These are phyloP conservation scores for Dysidea cf. avara DNA, from an alignment of 37 sponge, comb jelly and placozoan species.

Conservation along the genomic window DNA sequence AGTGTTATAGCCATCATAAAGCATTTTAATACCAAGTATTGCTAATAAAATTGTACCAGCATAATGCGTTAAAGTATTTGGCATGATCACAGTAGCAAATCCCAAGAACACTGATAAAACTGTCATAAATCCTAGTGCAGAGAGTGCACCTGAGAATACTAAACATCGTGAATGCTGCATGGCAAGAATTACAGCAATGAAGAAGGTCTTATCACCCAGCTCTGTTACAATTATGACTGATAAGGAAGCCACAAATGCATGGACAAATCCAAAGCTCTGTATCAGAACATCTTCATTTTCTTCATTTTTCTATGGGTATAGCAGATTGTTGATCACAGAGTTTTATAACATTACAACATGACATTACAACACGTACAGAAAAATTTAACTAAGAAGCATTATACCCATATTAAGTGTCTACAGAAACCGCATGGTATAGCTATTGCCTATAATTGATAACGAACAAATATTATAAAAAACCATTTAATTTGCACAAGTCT, in stretches of 20 bases:
- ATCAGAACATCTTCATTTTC: not conserved
- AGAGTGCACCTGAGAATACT: conserved; percentile 71
- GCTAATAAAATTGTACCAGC: conserved; percentile 84
- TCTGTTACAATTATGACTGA: conserved; percentile 98
- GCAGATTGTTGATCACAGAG: too few relatives aligned
- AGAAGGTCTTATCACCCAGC: conserved; percentile 99
- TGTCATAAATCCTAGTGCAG: conserved; percentile 69
- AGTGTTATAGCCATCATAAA: conserved; percentile 96
- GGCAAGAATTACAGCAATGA: conserved; percentile 96
- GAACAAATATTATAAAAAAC: too few relatives aligned
- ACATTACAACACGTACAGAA: too few relatives aligned
- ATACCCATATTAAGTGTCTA: too few relatives aligned
- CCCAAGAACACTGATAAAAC: conserved; percentile 84
- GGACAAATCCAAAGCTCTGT: conserved; percentile 33
- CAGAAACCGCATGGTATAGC: too few relatives aligned
- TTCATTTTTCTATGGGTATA: not conserved
- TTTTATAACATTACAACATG: too few relatives aligned
- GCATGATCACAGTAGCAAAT: conserved; percentile 84
- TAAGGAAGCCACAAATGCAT: conserved; percentile 83
- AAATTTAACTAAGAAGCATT: too few relatives aligned
- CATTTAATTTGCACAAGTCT: too few relatives aligned
- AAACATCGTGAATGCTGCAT: conserved; percentile 87
- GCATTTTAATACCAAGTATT: conserved; percentile 95
- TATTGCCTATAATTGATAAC: too few relatives aligned
- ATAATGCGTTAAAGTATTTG: conserved; percentile 83